Evolutionary conservation across 2,113 vertebrate species (phyloP), one percentile per base, ranked within the genome.

Genomic region (Cichladusa arquata): DNA sequence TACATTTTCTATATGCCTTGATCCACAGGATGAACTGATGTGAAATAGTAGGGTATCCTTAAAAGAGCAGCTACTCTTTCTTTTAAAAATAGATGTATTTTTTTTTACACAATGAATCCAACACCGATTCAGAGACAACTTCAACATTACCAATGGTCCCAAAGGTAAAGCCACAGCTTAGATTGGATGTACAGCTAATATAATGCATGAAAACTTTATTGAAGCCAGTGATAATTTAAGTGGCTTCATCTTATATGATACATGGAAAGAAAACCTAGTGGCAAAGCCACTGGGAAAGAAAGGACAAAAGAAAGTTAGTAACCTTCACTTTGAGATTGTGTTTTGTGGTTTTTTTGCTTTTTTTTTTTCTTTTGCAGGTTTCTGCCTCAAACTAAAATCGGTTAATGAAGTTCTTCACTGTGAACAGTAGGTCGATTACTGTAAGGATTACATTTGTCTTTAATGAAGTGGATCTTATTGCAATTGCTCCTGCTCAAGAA

Each of bases 361-460:
- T 60, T 64, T 70, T 79, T 70, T 44, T 0, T 51, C 15, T 95
- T 91, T 79, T 85, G 12, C 17, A 77, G 17, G 11, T 80, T 92
- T 96, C 44, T 93, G 25, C 44, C 67, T 88, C 60, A 90, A 88
- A 77, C 90, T 82, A 91, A 88, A 36, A 40, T 62, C 5, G 5
- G 26, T 33, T 95, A 81, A 70, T 86, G 34, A 88, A 92, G 54
- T 83, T 54, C 47, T 93, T 86, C 66, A 12, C 50, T 72, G 51
- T 51, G 62, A 93, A 74, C 44, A n/a, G 34, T 64, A 90, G 38
- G 51, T 83, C 0, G 0, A 73, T 70, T 91, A 77, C 66, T 53
- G 28, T 65, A 91, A 92, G 81, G 62, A 80, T 94, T 92, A 77
- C 33, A 33, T 62, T 91, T 72, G 29, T 60, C 77, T 92, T 84